Evolutionary conservation across 1,140 invertebrate species (phyloP).

Genomic region (Gonatopus flavifemur): DNA sequence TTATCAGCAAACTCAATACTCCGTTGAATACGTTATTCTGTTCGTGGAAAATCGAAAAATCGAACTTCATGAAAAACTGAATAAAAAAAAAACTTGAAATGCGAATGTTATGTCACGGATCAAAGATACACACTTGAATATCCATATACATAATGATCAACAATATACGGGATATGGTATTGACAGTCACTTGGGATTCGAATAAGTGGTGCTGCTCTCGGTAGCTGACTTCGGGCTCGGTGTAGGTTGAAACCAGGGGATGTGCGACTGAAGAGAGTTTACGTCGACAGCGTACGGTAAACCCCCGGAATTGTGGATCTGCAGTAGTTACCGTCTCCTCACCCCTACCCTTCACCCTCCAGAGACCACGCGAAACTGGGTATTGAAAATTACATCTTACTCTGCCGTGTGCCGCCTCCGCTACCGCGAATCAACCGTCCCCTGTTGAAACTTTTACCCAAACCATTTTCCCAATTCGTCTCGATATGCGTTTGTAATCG

Average conservation of each 20-base stretch:
- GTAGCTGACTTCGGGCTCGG: conserved; percentile 43
- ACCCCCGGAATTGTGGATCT: conserved; percentile 52
- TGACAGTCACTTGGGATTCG: conserved; percentile 41
- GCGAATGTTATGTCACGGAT: conserved; percentile 14
- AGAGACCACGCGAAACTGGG: conserved; percentile 43
- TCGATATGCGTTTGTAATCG: conserved; percentile 42
- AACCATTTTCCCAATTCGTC: conserved; percentile 16
- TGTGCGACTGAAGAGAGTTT: conserved; percentile 54
- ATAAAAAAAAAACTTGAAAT: no score
- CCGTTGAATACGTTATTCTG: not conserved
- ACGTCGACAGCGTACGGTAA: conserved; percentile 55
- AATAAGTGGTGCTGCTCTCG: conserved; percentile 46
- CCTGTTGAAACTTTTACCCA: no score
- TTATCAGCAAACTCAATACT: not conserved
- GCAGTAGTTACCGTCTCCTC: no score
- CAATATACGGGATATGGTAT: conserved; percentile 30
- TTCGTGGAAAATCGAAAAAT: no score
- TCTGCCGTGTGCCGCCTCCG: conserved; percentile 26
- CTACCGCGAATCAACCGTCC: conserved; percentile 20
- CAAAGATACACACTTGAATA: conserved; percentile 15
- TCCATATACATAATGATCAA: conserved; percentile 15
- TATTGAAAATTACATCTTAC: conserved; percentile 59
- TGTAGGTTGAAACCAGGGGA: no score
- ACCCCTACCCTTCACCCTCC: conserved; percentile 45
- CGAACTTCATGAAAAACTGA: no score